phyloP scores from a whole-genome alignment of 2,888 invertebrate genomes.

The Clivina fossor region DNA sequence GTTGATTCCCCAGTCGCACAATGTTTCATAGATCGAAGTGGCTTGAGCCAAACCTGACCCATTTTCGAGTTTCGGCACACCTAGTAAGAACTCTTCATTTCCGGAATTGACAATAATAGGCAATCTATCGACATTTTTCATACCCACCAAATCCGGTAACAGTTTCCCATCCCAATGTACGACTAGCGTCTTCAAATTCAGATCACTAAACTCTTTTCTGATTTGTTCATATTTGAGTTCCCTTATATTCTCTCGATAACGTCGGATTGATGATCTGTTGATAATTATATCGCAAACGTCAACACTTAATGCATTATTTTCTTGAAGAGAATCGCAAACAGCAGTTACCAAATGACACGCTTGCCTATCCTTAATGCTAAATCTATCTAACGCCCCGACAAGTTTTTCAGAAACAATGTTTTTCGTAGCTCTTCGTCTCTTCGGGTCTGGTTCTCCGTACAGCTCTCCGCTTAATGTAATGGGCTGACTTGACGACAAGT shows the following conservation, averaged over 20 bases:
- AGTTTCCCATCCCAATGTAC: slow-evolving; percentile 15
- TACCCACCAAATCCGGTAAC: slow-evolving; percentile 8
- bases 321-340: not conserved
- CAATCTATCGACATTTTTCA: slow-evolving; percentile 3
- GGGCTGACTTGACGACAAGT: not conserved
- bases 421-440: not conserved
- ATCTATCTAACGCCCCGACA: not conserved
- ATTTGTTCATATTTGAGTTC: not conserved
- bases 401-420: not conserved
- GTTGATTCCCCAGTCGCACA: slow-evolving; percentile 5
- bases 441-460: not conserved
- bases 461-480: not conserved
- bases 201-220: not conserved
- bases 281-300: too few species aligned
- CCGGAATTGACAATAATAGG: slow-evolving; percentile 17
- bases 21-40: not conserved
- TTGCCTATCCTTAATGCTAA: not conserved
- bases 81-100: slow-evolving; percentile 21
- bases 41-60: not conserved
- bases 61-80: slow-evolving; percentile 15
- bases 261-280: not conserved
- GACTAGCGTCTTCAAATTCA: not conserved
- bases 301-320: not conserved
- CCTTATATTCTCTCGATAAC: not conserved
- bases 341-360: not conserved